Base-by-base conservation (phyloP, 2,797 vertebrate species). In the Darevskia mixta region DNA sequence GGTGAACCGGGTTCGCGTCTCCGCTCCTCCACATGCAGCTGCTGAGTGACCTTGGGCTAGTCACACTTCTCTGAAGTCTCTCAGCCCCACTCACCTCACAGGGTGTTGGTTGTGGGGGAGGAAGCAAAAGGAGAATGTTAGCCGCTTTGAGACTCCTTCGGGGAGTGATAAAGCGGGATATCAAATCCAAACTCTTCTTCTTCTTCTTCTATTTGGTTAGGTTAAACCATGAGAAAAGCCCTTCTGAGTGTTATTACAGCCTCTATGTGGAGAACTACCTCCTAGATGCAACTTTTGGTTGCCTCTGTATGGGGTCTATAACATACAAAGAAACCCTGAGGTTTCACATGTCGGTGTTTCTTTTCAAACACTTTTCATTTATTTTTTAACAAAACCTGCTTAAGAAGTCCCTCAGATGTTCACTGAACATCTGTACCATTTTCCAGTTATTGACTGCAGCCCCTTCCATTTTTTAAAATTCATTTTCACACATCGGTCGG, bases 361-460 rank as follows among this genome's bases (percentile, higher is more conserved):
- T 85, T 79, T 80, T 35, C 87, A 94, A 85, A 86, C 4, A 49
- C 49, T 61, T 18, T 15, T 91, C 45, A 88, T 92, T 83, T 81
- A 90, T 94, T 94, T 75, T 95, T 95, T 93, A 94, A 93, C 32
- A 86, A 90, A 90, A 73, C 0, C 5, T 89, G 2, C 73, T 94
- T 49, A 91, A 87, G 82, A 89, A 93, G 86, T 94, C 92, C 87
- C 79, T 95, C 85, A 88, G 73, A 88, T 92, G 80, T 90, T 85
- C 92, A 88, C 87, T 91, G 77, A 92, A 89, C 49, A 87, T 82
- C 85, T 91, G 69, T 67, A 89, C 13, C 89, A 90, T 87, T 90
- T 87, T 88, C 72, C 79, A 69, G 91, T 91, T 95, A 93, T 80
- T 81, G 86, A 89, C 64, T 88, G 86, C 32, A 71, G 79, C 13